Evolutionary conservation across 1,140 invertebrate genomes (phyloP).

Genomic region (Drosophila sp.): DNA sequence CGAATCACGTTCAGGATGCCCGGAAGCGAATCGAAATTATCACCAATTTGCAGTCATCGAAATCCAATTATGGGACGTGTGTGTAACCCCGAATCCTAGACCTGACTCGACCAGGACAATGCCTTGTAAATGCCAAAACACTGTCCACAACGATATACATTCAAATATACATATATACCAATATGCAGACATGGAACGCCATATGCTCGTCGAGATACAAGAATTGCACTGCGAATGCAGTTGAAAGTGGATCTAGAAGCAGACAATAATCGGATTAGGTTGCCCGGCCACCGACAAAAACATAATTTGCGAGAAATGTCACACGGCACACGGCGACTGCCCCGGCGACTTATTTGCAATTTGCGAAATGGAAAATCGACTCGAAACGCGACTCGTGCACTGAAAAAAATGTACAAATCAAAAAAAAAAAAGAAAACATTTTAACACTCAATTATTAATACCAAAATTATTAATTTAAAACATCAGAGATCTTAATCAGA

Average conservation of each 20-base stretch:
- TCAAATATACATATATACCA: too few relatives aligned
- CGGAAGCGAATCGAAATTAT: conserved; percentile 82
- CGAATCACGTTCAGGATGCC: conserved; percentile 68
- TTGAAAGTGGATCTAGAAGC: conserved; percentile 11
- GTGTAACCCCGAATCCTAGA: conserved; percentile 36
- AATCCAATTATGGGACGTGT: conserved; percentile 79
- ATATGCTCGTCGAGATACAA: conserved; percentile 59
- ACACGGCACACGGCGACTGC: conserved; percentile 67
- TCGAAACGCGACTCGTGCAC: too few relatives aligned
- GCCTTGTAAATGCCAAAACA: conserved; percentile 45
- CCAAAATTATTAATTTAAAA: too few relatives aligned
- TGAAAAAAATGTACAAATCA: too few relatives aligned
- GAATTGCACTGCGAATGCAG: conserved; percentile 55
- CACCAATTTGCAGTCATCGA: conserved; percentile 84
- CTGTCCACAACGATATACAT: too few relatives aligned
- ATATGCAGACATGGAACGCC: too few relatives aligned
- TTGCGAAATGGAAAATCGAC: conserved; percentile 68
- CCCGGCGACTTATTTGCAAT: conserved; percentile 74
- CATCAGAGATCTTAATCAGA: too few relatives aligned
- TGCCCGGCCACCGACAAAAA: conserved; percentile 57
- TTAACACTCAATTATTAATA: too few relatives aligned
- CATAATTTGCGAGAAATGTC: conserved; percentile 83
- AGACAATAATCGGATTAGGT: conserved; percentile 82
- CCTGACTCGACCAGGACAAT: conserved; percentile 41
- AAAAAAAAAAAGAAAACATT: too few relatives aligned